Base-by-base conservation (phyloP, 1,140 invertebrate genomes). In the Polypedilum pembai region DNA sequence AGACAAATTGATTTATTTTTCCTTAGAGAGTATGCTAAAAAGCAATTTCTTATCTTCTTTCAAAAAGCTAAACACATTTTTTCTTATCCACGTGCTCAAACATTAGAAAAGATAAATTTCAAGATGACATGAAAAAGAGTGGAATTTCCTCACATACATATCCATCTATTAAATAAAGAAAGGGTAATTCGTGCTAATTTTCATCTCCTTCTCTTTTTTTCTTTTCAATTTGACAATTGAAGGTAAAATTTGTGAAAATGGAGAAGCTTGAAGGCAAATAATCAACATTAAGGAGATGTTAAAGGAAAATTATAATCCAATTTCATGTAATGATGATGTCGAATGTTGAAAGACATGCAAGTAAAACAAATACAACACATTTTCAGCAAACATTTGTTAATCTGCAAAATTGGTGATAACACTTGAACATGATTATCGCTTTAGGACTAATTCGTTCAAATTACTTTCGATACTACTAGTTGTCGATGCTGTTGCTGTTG, bases 271-370 rank as follows among this genome's bases (percentile, higher is more conserved):
- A 4, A 56, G 45, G 45, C 45, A 56, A 56, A 56, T 12, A 56
- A 56, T 56, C 45, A 56, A 56, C 45, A 56, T 56, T 56, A 56
- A 15, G 45, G 12, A 15, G 45, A 33, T 69, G 17, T 4, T 3
- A 20, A 69, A 20, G 65, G 65, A 69, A 69, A 69, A 69, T 69
- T 69, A 69, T 69, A 69, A 69, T 69, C 65, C 17, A 69, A 69
- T 69, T 69, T 69, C 18, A 18, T 69, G 17, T 20, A 20, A 33
- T 69, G 17, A 69, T 69, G 4, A 18, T 20, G 17, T 7, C 17
- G 5, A 69, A 69, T 18, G 3, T 69, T 69, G 17, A 20, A 8
- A 7, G 65, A 69, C 65, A 69, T 20, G 20, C 17, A 69, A 18
- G n/a, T 56, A 3, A 56, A 15, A 17, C n/a, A 56, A 15, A 12